Base-by-base conservation (phyloP, 2,113 vertebrate genomes). In the Cyprinus carpio region DNA sequence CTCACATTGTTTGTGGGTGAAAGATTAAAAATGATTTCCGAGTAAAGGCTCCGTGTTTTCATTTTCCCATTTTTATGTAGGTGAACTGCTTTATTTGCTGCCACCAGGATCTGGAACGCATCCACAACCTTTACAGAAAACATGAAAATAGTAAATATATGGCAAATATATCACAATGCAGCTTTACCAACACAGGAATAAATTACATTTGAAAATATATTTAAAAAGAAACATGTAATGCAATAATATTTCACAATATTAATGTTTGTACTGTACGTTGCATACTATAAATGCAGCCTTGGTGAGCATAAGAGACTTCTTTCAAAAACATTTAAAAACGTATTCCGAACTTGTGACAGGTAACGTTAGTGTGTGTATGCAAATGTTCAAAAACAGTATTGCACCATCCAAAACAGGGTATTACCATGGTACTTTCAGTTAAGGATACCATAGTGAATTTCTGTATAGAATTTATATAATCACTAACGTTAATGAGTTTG, bases 1-100 rank as follows among this genome's bases (percentile, higher is more conserved):
- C 95, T 96, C 93, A 98, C 98, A 81, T 97, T 98, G 90, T 98
- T 99, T 86, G 94, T 97, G 23, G 98, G 97, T 29, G 98, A 99
- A 67, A 99, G 95, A 89, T 95, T 99, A 92, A 97, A 99, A 92
- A 99, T 98, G 31, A 99, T 96, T 95, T 99, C 98, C 1, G 97
- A 96, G 89, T 95, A 93, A 1, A 99, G 92, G 46, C 94, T 96
- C 91, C 96, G 96, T 1, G 98, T 99, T 93, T 99, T 99, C 97
- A 99, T 97, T 93, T 97, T 99, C 15, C 94, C 95, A 84, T 85
- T 90, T 87, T 92, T 95, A 75, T 97, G 92, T 27, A 98, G 91
- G 86, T 98, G 96, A 84, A 99, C 91, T 6, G 98, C 97, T 94
- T 98, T 99, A 91, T 98, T 99, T 56, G 94, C 93, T 31, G 98